Percentiles rank a stretch among this genome's conserved stretches.
These are phyloP conservation scores for Caenorhabditis inopinata DNA, from an alignment of 1,140 invertebrate species.

Conservation along the genomic window DNA sequence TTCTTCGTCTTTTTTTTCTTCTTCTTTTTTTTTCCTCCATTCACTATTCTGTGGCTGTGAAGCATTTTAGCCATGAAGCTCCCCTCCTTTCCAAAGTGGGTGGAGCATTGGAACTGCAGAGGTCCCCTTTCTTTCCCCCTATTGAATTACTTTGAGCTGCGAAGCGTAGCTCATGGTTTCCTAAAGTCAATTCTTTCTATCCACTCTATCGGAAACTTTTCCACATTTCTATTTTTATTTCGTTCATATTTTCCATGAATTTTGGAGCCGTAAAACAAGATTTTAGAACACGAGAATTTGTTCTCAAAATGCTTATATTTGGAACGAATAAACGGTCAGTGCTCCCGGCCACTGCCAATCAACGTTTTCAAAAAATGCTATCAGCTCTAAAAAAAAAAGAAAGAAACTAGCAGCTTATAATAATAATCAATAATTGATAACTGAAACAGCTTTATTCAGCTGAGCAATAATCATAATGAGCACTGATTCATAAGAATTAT, in stretches of 20 bases:
- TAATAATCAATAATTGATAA: no score
- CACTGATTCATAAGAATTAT: no score
- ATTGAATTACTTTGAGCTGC: conserved; percentile 32
- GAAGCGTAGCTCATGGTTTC: background rate
- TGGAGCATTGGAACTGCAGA: conserved; percentile 19
- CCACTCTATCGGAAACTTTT: background rate
- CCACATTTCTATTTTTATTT: background rate
- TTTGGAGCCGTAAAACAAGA: no score
- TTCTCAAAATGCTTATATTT: no score
- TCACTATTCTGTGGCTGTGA: background rate
- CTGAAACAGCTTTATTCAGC: no score
- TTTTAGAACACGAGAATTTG: no score
- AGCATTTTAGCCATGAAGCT: background rate
- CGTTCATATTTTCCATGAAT: background rate
- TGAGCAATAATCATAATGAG: no score
- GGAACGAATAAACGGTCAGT: no score
- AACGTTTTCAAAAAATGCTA: no score
- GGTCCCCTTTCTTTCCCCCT: background rate
- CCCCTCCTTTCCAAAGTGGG: conserved; percentile 5
- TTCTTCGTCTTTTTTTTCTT: background rate
- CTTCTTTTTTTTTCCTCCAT: background rate
- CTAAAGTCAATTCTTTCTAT: conserved; percentile 21
- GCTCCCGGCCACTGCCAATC: no score
- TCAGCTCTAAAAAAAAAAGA: no score
- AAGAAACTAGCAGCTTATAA: no score